Evolutionary conservation across 2,797 vertebrate genomes (phyloP), one percentile per base, ranked within the genome.

Genomic region (Parotocinclus haroldoi): DNA sequence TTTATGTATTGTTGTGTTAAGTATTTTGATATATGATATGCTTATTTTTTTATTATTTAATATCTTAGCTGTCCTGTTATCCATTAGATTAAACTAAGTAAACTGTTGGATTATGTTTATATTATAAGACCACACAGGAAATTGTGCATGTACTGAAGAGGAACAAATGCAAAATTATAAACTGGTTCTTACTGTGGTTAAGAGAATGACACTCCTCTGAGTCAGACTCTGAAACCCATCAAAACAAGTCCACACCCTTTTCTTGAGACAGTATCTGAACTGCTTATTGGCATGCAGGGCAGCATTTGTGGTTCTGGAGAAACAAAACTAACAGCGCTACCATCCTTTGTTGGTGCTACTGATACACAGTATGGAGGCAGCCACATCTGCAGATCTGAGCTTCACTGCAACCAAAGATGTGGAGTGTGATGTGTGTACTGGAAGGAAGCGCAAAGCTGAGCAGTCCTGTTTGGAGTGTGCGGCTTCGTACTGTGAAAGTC

Each of bases 371-470:
- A 77, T 72, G 69, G 62, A 71, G n/a, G 56, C 64, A 40, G 60
- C 38, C 3, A 52, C 14, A 10, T 46, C 48, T 51, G 9, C 54
- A 16, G 64, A 39, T 49, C 58, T 50, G 51, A 37, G 53, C 49
- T 18, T n/a, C 3, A 27, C 39, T 56, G 18, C 42, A 13, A 57
- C 67, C 9, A 12, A 42, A 58, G 64, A 68, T 51, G 71, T 68
- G 18, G 68, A 27, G 1, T 74, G 71, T 5, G 37, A 53, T 42
- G 57, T 16, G 1, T 74, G 75, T 13, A 12, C 40, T 1, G 68
- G 65, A 51, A 62, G 19, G 36, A 77, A 77, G 58, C 72, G 72
- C 5, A 74, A 74, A 58, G 72, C 76, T 1, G 66, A 74, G 17
- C 62, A 66, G 66, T 10, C 39, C 8, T 74, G 76, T 60, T 36